Base-by-base conservation (phyloP, 2,113 vertebrate species). In the Percina caprodes region DNA sequence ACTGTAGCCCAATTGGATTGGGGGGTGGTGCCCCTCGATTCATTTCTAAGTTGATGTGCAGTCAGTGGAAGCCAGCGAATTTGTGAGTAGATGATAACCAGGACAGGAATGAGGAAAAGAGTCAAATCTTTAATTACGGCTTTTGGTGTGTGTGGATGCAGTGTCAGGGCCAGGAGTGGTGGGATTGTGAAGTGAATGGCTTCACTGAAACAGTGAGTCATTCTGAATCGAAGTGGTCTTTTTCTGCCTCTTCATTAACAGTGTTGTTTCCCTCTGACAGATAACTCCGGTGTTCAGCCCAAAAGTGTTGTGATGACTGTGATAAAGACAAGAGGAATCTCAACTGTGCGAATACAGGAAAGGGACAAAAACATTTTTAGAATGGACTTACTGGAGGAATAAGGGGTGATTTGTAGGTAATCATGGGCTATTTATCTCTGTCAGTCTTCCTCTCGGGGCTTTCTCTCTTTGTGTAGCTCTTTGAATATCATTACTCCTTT, bases 361-460 rank as follows among this genome's bases (percentile, higher is more conserved):
- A 30, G 23, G 13, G 51, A 77, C 2, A 9, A 67, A 52, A 45
- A 71, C 74, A 45, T 80, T 76, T 59, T 3, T 15, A 82, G 15
- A 76, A 85, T 73, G 68, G 52, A 56, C 65, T 75, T n/a, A 61
- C 69, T 33, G 72, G 58, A 70, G 35, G 71, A 18, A 80, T 55
- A 73, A 73, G 68, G 26, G 60, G 69, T 70, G 82, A 86, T 88
- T 89, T 85, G 71, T 82, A 26, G 52, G 77, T 66, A 74, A 86
- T 88, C 61, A 79, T 24, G 61, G 51, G 70, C 62, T 67, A 68
- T 89, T 83, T 86, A 45, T 81, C 72, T 84, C 70, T 55, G 79
- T 59, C 79, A 66, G 69, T 82, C 74, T 76, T 82, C 85, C 75
- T 86, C 56, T 56, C 51, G 2, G 33, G 16, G 9, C 45, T 74